Base-by-base conservation (phyloP, 2,113 vertebrate species). In the Patagioenas fasciata region DNA sequence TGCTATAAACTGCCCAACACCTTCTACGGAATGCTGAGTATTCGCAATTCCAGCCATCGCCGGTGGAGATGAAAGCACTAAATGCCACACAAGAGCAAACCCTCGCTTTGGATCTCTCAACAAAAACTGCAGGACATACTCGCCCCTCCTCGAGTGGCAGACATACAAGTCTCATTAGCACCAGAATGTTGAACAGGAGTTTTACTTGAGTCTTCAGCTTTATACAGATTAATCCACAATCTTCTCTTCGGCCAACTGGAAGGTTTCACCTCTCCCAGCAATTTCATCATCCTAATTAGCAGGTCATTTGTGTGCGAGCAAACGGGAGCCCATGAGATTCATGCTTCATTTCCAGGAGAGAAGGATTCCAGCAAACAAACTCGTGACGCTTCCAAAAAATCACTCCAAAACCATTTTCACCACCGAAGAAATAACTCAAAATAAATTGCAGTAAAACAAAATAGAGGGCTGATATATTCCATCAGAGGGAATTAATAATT, bases 141-240 rank as follows among this genome's bases (percentile, higher is more conserved):
- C 91, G 44, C 80, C 86, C 90, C 92, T 90, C 66, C 90, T 94
- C 17, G 0, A 90, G 93, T 93, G 95, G 93, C 95, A 95, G 92
- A 83, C 88, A 91, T 60, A 84, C 92, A 94, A 94, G 85, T 93
- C 95, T 95, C 92, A 92, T 95, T 96, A 96, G 90, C 95, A 94
- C 80, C 95, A 96, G 95, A 96, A 97, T 72, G 93, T 50, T 89
- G 93, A 97, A 87, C 95, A 96, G 93, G 93, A 96, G 92, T 92
- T 95, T 93, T 44, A 95, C 67, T 74, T 2, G 0, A 94, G 95
- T 61, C 80, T 96, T 96, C 91, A 78, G 92, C 69, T 93, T 92
- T 86, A 92, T 73, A 74, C 75, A 92, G 85, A 97, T 91, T 91
- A 94, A 96, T 92, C 96, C 91, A 96, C 94, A 88, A 66, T 87